A percentile compares a stretch with the other conserved stretches of the same genome.
Conservation (phyloP, 35 echinoderm and acorn worm species). For the Holothuria glaberrima region DNA sequence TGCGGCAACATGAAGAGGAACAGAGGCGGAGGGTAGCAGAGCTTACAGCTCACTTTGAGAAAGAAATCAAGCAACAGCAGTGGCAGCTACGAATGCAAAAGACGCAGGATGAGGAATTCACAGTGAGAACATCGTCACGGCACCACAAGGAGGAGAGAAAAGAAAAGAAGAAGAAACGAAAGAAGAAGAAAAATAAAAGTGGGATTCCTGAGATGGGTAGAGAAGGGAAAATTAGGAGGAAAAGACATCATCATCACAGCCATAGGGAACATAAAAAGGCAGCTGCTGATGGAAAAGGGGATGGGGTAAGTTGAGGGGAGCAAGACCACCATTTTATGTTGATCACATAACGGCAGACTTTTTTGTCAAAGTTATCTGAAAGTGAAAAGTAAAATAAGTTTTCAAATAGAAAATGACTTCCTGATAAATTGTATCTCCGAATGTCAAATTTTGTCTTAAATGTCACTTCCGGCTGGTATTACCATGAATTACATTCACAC, state of each 20-base stretch:
- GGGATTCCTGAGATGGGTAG: constrained; percentile 10
- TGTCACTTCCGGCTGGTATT: no score
- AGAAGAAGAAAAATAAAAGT: constrained; percentile 15
- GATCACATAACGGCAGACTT: no score
- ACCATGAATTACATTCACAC: no score
- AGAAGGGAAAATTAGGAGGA: constrained; percentile 28
- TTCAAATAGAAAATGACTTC: background rate
- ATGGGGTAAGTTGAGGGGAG: background rate
- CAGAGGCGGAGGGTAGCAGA: constrained; percentile 79
- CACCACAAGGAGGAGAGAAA: constrained; percentile 37
- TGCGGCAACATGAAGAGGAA: constrained; percentile 75
- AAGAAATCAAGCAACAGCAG: constrained; percentile 97
- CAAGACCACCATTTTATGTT: no score
- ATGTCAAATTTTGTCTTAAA: background rate
- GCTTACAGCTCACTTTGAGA: constrained; percentile 90
- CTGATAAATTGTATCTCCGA: background rate
- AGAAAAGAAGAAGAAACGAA: constrained; percentile 59
- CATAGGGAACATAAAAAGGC: constrained; percentile 35
- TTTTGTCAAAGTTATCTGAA: no score
- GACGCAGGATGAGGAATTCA: constrained; percentile 56
- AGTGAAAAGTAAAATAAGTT: no score
- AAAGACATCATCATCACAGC: constrained; percentile 34
- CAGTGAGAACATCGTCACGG: constrained; percentile 22
- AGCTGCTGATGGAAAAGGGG: constrained; percentile 15
- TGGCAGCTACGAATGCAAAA: constrained; percentile 90